phyloP scores from a whole-genome alignment of 2,888 invertebrate genomes.

The Thecophora atra region DNA sequence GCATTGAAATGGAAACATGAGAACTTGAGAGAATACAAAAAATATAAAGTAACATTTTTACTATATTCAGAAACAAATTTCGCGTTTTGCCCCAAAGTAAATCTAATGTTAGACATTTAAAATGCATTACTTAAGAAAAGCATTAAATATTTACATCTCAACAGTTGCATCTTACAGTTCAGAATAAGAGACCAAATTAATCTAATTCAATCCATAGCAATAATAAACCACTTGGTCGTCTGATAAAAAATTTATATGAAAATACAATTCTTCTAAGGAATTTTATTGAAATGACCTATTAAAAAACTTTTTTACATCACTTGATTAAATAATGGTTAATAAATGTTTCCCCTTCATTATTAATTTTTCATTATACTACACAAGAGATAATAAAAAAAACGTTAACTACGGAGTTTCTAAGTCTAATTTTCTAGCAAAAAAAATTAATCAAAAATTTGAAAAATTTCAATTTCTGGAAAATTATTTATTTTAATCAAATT shows the following conservation, averaged over 20 bases:
- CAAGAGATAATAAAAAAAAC: too few species aligned
- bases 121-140: not conserved
- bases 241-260: not conserved
- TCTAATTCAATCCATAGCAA: slow-evolving; percentile 35
- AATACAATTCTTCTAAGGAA: not conserved
- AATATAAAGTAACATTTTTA: not conserved
- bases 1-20: not conserved
- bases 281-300: slow-evolving; percentile 47
- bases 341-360: too few species aligned
- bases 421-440: too few species aligned
- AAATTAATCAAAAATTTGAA: too few species aligned
- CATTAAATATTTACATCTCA: slow-evolving; percentile 5
- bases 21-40: too few species aligned
- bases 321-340: slow-evolving; percentile 39
- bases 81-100: not conserved
- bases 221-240: not conserved
- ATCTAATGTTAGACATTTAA: not conserved
- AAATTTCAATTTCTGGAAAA: too few species aligned
- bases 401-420: too few species aligned
- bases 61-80: not conserved
- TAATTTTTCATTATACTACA: too few species aligned
- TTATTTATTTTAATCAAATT: too few species aligned
- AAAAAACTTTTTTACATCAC: slow-evolving; percentile 50
- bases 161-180: slow-evolving; percentile 4
- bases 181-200: slow-evolving; percentile 40